phyloP scores from a whole-genome alignment of 2,113 vertebrate species.

The Dipodomys spectabilis region DNA sequence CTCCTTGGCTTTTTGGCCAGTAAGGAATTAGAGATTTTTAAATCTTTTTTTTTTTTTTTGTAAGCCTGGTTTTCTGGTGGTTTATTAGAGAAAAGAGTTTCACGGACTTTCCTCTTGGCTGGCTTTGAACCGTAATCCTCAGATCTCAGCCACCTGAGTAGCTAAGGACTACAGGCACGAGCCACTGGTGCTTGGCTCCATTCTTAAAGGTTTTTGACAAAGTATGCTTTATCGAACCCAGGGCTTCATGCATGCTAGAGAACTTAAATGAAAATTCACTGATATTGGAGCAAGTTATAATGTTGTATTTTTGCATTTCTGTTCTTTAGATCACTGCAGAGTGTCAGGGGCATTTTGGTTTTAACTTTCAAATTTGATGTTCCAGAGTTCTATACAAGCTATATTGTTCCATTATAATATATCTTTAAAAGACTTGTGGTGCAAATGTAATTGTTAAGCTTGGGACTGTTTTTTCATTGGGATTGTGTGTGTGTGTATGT shows the following conservation, averaged over 20 bases:
- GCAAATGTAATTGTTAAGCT: background rate
- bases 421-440: conserved; percentile 35
- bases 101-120: too few species aligned
- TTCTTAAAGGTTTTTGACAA: background rate
- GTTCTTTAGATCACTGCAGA: conserved; percentile 40
- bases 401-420: conserved; percentile 34
- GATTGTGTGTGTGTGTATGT: conserved; percentile 39
- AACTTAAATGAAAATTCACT: conserved; percentile 48
- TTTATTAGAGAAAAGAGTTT: too few species aligned
- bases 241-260: background rate
- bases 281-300: background rate
- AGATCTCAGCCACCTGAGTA: too few species aligned
- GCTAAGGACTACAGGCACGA: too few species aligned
- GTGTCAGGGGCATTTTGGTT: conserved; percentile 24
- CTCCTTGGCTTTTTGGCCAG: too few species aligned
- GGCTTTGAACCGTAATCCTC: too few species aligned
- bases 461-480: background rate
- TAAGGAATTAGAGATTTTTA: background rate
- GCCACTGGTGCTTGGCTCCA: too few species aligned
- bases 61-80: too few species aligned
- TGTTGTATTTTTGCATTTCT: conserved; percentile 52
- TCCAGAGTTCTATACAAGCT: background rate
- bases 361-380: conserved; percentile 48
- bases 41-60: background rate
- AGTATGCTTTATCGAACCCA: background rate